A percentile compares a stretch with the other conserved stretches of the same genome.
Evolutionary conservation across 2,888 invertebrate species (phyloP).

Genomic region (Hypolimnas misippus): DNA sequence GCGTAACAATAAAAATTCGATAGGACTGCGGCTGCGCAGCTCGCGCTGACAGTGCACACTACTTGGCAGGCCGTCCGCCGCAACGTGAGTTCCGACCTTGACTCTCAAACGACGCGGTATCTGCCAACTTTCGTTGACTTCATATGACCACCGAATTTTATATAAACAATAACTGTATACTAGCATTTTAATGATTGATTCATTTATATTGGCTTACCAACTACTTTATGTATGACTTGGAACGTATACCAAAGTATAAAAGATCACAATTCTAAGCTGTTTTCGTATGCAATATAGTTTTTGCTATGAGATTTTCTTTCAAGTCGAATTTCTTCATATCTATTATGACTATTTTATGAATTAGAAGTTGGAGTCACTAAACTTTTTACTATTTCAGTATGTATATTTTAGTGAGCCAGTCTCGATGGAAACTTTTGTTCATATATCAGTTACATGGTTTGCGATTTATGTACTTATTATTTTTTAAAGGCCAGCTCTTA

Average conservation of each 20-base stretch:
- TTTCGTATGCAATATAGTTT: too few relatives aligned
- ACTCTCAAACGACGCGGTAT: slow-evolving; percentile 61
- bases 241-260: too few relatives aligned
- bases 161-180: slow-evolving; percentile 14
- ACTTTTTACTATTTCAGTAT: neutral
- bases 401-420: neutral
- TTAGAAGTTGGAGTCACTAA: neutral
- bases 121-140: slow-evolving; percentile 71
- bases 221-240: neutral
- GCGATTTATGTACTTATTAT: neutral
- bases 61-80: slow-evolving; percentile 38
- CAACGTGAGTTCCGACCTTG: slow-evolving; percentile 57
- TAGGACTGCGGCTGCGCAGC: slow-evolving; percentile 12
- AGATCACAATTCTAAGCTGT: too few relatives aligned
- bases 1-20: slow-evolving; percentile 11
- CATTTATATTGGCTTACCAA: neutral
- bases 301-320: too few relatives aligned
- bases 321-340: neutral
- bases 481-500: too few relatives aligned
- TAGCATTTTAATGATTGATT: neutral
- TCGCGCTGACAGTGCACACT: slow-evolving; percentile 30
- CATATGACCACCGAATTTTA: slow-evolving; percentile 41
- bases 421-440: neutral
- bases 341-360: neutral
- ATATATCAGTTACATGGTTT: neutral